Conservation (phyloP, 2,797 vertebrate genomes). For the Sebastiscus albofasciatus region DNA sequence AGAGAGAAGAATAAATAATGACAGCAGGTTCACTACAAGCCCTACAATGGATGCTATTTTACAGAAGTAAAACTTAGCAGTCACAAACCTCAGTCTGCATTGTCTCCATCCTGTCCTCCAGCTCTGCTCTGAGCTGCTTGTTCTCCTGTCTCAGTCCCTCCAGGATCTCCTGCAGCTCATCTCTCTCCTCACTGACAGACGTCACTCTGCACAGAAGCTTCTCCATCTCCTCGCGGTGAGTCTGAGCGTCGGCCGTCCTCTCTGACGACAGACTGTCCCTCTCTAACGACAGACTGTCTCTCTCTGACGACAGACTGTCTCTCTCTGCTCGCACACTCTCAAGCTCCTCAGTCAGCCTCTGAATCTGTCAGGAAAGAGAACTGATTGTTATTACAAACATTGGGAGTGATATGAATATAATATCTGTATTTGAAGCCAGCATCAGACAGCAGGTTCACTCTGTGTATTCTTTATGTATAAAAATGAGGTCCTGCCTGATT, state of each 20-base stretch:
- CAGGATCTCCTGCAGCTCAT: slow-evolving; percentile 75
- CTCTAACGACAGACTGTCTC: background rate
- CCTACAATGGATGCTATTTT: background rate
- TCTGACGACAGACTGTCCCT: slow-evolving; percentile 27
- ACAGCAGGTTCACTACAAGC: too few relatives aligned
- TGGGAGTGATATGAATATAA: background rate
- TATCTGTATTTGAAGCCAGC: background rate
- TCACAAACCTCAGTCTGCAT: slow-evolving; percentile 10
- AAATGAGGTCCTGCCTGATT: slow-evolving; percentile 5
- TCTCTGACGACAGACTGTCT: slow-evolving; percentile 26
- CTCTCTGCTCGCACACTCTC: slow-evolving; percentile 37
- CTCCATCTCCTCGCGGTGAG: slow-evolving; percentile 30
- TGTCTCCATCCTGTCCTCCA: slow-evolving; percentile 65
- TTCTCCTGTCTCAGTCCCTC: slow-evolving; percentile 72
- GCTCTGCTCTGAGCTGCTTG: slow-evolving; percentile 65
- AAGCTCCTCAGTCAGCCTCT: slow-evolving; percentile 31
- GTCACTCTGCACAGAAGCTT: slow-evolving; percentile 19
- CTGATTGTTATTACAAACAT: background rate
- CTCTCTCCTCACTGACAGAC: slow-evolving; percentile 74
- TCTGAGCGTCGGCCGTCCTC: background rate
- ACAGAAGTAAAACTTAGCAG: rapidly evolving
- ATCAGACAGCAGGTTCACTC: background rate
- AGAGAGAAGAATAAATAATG: background rate
- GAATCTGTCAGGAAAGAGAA: background rate
- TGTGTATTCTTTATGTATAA: background rate